Percentiles rank a stretch among this genome's conserved stretches.
Evolutionary conservation across 2,113 vertebrate species (phyloP).

Genomic region (Paramormyrops kingsleyae): DNA sequence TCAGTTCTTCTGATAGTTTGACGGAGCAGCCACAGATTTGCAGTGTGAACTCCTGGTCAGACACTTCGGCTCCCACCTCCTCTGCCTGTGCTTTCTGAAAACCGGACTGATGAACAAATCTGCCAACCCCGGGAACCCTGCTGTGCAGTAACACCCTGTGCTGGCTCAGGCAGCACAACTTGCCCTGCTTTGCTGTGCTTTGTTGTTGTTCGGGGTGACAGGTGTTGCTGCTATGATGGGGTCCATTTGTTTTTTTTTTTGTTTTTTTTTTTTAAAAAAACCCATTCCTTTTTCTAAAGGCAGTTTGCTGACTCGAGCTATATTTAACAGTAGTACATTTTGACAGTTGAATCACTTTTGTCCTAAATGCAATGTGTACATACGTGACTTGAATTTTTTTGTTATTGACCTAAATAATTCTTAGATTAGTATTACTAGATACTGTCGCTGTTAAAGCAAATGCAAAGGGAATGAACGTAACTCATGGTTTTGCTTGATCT

Average conservation of each 20-base stretch:
- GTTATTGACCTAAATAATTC: conserved; percentile 17
- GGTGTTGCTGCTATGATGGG: conserved; percentile 20
- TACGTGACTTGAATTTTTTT: conserved; percentile 4
- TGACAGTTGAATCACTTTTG: conserved; percentile 32
- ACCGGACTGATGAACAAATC: conserved; percentile 7
- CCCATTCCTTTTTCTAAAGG: conserved; percentile 3
- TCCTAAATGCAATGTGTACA: conserved; percentile 20
- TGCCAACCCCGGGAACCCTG: not conserved
- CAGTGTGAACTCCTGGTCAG: not conserved
- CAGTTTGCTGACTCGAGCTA: conserved; percentile 36
- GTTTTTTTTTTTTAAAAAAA: not conserved
- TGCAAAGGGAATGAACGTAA: not conserved
- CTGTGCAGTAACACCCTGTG: not conserved
- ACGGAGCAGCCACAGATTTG: not conserved
- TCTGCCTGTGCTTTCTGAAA: not conserved
- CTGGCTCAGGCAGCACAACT: not conserved
- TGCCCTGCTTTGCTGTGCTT: conserved; percentile 30
- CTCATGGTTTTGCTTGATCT: not conserved
- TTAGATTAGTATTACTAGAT: conserved; percentile 9
- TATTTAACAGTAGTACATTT: conserved; percentile 44
- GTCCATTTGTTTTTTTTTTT: not conserved
- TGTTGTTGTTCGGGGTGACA: not conserved
- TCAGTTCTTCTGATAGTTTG: not conserved
- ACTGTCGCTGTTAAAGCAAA: conserved; percentile 3
- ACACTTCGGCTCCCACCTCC: not conserved